Conservation (phyloP, 2,888 invertebrate genomes). For the Lymantria dispar region DNA sequence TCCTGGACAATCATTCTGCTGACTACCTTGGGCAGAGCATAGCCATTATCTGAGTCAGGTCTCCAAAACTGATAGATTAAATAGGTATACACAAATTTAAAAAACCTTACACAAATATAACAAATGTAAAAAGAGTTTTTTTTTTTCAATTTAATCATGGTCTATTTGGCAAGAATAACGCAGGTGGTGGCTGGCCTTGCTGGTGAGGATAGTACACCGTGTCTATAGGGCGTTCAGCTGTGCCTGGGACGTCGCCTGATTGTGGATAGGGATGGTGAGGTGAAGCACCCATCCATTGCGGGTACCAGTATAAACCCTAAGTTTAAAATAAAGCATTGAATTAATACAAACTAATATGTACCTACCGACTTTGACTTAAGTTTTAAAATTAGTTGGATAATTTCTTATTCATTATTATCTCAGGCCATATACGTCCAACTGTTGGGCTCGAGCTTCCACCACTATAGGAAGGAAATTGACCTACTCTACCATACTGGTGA, state of each 20-base stretch:
- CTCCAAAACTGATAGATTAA: too few relatives aligned
- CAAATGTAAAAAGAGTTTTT: neutral
- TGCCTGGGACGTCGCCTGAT: constrained; percentile 41
- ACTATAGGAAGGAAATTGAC: too few relatives aligned
- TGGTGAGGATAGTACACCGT: constrained; percentile 55
- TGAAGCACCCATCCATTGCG: constrained; percentile 73
- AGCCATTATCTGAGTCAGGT: too few relatives aligned
- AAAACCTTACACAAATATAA: neutral
- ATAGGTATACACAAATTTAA: too few relatives aligned
- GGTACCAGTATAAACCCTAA: constrained; percentile 76
- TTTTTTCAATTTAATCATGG: neutral
- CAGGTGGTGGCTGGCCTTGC: constrained; percentile 18
- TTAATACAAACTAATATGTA: neutral
- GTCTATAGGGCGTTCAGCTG: constrained; percentile 14
- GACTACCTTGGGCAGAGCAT: too few relatives aligned
- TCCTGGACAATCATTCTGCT: too few relatives aligned
- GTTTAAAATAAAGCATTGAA: neutral
- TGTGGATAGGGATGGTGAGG: constrained; percentile 68
- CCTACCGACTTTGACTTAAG: too few relatives aligned
- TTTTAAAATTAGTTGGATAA: neutral
- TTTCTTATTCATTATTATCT: neutral
- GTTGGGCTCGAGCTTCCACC: too few relatives aligned
- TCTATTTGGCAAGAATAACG: neutral
- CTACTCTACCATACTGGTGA: too few relatives aligned
- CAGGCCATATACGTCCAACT: too few relatives aligned